phyloP scores from a whole-genome alignment of 2,113 vertebrate species.

The Strigops habroptila region DNA sequence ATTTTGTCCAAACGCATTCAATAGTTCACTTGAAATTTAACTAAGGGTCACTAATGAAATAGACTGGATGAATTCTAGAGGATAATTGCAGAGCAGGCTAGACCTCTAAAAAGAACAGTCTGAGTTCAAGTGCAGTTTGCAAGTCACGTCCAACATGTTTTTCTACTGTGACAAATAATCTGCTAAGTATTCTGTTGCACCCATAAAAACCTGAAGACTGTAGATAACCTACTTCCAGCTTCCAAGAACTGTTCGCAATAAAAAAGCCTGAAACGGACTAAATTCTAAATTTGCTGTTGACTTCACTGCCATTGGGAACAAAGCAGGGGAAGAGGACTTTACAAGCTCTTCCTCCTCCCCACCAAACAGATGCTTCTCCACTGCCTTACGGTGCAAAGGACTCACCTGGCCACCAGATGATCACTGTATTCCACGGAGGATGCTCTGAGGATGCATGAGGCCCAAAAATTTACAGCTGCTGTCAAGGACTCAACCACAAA shows the following conservation, averaged over 20 bases:
- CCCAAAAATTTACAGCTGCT: background rate
- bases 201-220: background rate
- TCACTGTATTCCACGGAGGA: background rate
- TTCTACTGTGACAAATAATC: background rate
- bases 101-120: background rate
- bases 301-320: background rate
- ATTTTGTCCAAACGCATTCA: constrained; percentile 32
- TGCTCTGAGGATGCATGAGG: background rate
- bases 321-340: background rate
- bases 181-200: background rate
- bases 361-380: background rate
- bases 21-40: constrained; percentile 14
- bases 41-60: constrained; percentile 36
- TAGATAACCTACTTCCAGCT: background rate
- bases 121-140: background rate
- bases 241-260: background rate
- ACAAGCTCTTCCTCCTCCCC: background rate
- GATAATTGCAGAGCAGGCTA: background rate
- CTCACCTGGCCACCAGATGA: background rate
- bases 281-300: background rate
- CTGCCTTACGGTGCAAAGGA: rapidly evolving
- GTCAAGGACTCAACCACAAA: background rate
- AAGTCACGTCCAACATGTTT: background rate
- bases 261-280: background rate
- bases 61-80: background rate